Evolutionary conservation across 2,888 invertebrate species (phyloP), one percentile per base, ranked within the genome.

Genomic region (Parthenolecanium corni): DNA sequence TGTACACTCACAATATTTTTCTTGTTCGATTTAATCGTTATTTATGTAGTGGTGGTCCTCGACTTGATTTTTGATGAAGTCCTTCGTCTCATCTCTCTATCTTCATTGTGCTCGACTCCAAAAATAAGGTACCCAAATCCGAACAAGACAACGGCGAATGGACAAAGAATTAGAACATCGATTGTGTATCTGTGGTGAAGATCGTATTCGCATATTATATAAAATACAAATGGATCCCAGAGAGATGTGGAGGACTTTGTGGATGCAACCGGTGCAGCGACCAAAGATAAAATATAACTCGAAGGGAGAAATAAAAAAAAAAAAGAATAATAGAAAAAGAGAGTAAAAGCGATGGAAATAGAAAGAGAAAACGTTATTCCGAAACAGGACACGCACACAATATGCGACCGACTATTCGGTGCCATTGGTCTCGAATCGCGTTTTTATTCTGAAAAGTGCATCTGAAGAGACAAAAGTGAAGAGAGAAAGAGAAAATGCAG

Each of bases 401-500:
- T n/a, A 40, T 58, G 40, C 51, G 49, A 58, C 58, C 49, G 58
- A 58, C 58, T 58, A 58, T 49, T 49, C 49, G 58, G 58, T 58
- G 58, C 58, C 58, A 38, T 25, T 42, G 18, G 46, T 42, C 44
- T 12, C 57, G 24, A 57, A 16, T 25, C 36, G 46, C n/a, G 53
- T 53, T 53, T n/a, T 31, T 31, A 31, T 31, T 42, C 53, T 53
- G 4, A n/a, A 31, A 31, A 53, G 21, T 52, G 52, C 38, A 52
- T 52, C 38, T 52, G 38, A 31, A 31, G 9, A 31, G 9, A 31
- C 4, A 31, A 31, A 31, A 31, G 9, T 31, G 31, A 31, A 31
- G 4, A 31, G 5, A 31, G 9, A 31, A 31, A 31, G 31, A 31
- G 31, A 31, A 31, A 31, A 9, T 31, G 5, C 9, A 31, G 31